phyloP scores from a whole-genome alignment of 2,888 invertebrate species.

The Clitarchus hookeri region DNA sequence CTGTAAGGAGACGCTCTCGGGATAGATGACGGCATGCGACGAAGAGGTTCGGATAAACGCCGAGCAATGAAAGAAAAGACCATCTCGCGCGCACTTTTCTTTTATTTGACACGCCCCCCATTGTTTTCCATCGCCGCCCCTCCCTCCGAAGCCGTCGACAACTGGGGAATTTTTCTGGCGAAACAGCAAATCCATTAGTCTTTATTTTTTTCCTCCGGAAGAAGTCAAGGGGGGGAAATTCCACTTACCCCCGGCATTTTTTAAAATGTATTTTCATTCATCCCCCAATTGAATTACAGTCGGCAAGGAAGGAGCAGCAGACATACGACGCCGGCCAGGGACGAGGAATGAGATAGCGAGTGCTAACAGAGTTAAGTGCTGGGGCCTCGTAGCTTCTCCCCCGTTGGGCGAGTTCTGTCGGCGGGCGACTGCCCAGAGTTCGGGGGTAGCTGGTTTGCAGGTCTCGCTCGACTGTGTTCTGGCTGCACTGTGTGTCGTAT shows the following conservation, averaged over 20 bases:
- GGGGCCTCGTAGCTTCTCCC: too few species aligned
- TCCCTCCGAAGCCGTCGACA: background rate
- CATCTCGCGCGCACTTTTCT: background rate
- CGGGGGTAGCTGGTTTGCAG: too few species aligned
- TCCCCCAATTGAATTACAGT: background rate
- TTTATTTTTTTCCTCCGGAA: background rate
- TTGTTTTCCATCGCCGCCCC: background rate
- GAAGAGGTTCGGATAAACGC: background rate
- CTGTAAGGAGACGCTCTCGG: background rate
- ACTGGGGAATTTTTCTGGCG: background rate
- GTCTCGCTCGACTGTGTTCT: too few species aligned
- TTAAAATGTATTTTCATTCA: background rate
- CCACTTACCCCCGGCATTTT: background rate
- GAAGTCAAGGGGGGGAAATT: background rate
- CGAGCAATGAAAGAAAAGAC: background rate
- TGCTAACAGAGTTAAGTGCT: too few species aligned
- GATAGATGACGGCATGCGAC: background rate
- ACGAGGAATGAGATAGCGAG: too few species aligned
- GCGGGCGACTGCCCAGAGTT: too few species aligned
- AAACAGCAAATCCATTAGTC: constrained; percentile 1
- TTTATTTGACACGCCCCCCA: background rate
- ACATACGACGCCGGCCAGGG: too few species aligned
- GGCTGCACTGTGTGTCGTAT: too few species aligned
- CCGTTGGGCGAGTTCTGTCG: too few species aligned
- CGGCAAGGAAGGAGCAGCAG: too few species aligned